Evolutionary conservation across 2,797 vertebrate species (phyloP), one percentile per base, ranked within the genome.

Genomic region (Alosa sapidissima): DNA sequence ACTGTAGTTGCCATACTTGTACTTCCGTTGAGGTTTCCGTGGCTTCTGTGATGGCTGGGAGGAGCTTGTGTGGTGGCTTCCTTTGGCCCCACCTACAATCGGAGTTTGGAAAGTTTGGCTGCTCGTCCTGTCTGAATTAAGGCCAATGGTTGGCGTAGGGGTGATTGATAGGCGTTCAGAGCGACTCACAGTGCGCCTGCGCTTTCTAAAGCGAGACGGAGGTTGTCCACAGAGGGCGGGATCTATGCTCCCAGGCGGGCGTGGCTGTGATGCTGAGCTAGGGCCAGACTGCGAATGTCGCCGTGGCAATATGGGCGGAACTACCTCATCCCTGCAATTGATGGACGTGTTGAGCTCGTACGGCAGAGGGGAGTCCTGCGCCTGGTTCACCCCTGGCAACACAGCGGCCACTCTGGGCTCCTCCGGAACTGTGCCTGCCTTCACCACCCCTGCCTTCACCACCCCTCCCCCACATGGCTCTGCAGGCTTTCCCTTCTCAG

Each of bases 271-370:
- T 81, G n/a, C 87, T 75, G 33, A 88, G 89, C 72, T 87, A 16
- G 81, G 10, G 33, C 84, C 84, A 45, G 60, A 72, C 86, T 58
- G 86, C 2, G 83, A 78, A 11, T 5, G 52, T 72, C 13, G 33
- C 84, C 87, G 87, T 33, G 92, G 90, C 5, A 96, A 91, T 3
- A 94, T 93, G 8, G 95, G 95, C 5, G 92, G 93, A 8, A 96
- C 95, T 0, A 96, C 90, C 7, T 97, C 97, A 0, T 97, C 97
- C 33, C 95, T 93, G 89, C 97, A 98, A 87, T 97, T 98, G 91
- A 97, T 97, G 87, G 95, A 94, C 0, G 97, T 98, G 94, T 97
- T 98, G 88, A 98, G 96, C 89, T 98, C 97, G 58, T 97, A 97
- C 19, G 97, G 95, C 7, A 95, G 94, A 0, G 96, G 96, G 7